Percentiles rank a stretch among this genome's conserved stretches.
These are phyloP conservation scores for Merluccius polli DNA, from an alignment of 2,797 vertebrate genomes.

Conservation along the genomic window DNA sequence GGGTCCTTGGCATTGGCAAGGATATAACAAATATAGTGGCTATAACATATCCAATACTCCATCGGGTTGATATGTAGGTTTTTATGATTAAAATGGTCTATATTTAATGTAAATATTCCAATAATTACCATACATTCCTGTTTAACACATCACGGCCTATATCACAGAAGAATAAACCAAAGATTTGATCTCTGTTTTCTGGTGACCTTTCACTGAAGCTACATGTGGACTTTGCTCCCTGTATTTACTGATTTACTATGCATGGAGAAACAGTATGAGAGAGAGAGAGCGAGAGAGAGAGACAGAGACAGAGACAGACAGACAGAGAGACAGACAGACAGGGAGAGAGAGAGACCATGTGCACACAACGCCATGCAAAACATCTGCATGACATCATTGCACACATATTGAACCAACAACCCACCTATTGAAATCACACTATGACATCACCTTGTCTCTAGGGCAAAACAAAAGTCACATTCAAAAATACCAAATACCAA, in stretches of 20 bases:
- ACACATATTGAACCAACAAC: neutral
- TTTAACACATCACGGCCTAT: too few relatives aligned
- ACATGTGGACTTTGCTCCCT: conserved; percentile 42
- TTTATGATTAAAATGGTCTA: too few relatives aligned
- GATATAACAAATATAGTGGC: too few relatives aligned
- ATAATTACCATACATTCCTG: too few relatives aligned
- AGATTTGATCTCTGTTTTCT: too few relatives aligned
- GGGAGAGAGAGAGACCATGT: neutral
- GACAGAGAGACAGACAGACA: neutral
- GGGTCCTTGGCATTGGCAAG: too few relatives aligned
- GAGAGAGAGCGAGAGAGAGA: neutral
- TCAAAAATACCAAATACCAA: neutral
- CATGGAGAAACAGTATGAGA: neutral
- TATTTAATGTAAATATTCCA: too few relatives aligned
- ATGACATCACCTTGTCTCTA: neutral
- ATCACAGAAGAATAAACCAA: too few relatives aligned
- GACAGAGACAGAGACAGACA: neutral
- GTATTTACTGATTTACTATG: conserved; percentile 33
- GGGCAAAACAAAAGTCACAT: neutral
- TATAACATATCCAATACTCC: too few relatives aligned
- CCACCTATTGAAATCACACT: neutral
- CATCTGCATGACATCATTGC: neutral
- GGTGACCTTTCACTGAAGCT: conserved; percentile 32
- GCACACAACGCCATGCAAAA: neutral
- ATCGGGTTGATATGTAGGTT: too few relatives aligned